Evolutionary conservation across 37 sponge, comb jelly and placozoan genomes (phyloP), one percentile per base, ranked within the genome.

Genomic region (Ephydatia muelleri): DNA sequence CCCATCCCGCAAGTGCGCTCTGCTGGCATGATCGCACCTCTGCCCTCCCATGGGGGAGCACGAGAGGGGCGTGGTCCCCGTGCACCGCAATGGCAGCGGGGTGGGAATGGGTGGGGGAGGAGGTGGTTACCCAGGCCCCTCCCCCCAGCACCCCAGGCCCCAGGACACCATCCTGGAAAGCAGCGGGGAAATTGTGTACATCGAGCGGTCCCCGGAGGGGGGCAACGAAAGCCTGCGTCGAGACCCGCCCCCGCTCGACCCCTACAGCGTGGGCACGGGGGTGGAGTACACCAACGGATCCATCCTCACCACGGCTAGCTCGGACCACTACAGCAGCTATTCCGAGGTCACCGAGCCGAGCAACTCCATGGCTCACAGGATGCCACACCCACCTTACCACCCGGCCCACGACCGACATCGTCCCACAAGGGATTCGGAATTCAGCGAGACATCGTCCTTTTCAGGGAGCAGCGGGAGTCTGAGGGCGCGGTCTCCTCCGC

Each of bases 381-480:
- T 75, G 38, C 82, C 22, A 4, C 49, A 49, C 57, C 82, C 47
- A 32, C 49, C 38, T 70, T 82, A 65, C 74, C 85, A 71, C 65
- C 73, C 68, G 8, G 77, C 82, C 2, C 25, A 14, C 21, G 33
- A 21, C 32, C 43, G 76, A 74, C 39, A 65, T 66, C 33, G 35
- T 0, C n/a, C 43, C 2, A 49, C 76, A 23, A 70, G 88, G n/a
- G 88, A 87, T 69, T 82, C 82, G 33, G 35, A 76, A 26, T 87
- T 76, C 77, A 87, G 88, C 82, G 88, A 87, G 49, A 87, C 88
- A 2, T 87, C 88, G 12, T 57, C 57, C 57, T 57, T 57, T 11
- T 57, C 57, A 21, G 57, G 57, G 16, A 57, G 57, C 57, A 57
- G 57, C 16, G 57, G 57, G 57, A 57, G 57, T 57, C 14, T 57